Percentiles rank a stretch among this genome's conserved stretches.
Evolutionary conservation across 2,113 vertebrate species (phyloP).

Genomic region (Zapus hudsonius): DNA sequence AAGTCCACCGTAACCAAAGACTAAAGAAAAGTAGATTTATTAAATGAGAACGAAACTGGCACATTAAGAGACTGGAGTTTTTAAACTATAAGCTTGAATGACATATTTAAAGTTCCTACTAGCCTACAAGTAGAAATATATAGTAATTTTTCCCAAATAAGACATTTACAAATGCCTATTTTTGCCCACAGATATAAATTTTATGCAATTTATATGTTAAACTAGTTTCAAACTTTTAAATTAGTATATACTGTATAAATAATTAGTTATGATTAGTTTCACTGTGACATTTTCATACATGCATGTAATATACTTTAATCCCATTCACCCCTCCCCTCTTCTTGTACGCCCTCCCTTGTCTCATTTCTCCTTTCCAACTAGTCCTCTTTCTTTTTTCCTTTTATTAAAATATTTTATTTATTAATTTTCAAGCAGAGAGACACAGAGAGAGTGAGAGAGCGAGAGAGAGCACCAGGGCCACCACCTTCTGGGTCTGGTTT

Average conservation of each 20-base stretch:
- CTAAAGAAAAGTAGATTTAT: constrained; percentile 36
- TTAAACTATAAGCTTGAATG: constrained; percentile 18
- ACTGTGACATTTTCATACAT: not conserved
- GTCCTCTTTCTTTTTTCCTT: too few relatives aligned
- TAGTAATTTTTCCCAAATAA: not conserved
- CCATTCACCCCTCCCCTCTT: not conserved
- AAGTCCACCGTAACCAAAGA: constrained; percentile 40
- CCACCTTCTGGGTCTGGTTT: too few relatives aligned
- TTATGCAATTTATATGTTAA: constrained; percentile 35
- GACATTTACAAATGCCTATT: not conserved
- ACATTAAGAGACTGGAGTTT: constrained; percentile 14
- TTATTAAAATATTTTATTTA: too few relatives aligned
- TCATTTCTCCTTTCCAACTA: not conserved
- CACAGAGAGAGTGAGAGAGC: too few relatives aligned
- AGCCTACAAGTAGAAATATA: constrained; percentile 4
- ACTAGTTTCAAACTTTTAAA: constrained; percentile 7
- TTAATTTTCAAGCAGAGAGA: too few relatives aligned
- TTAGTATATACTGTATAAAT: not conserved
- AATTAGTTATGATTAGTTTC: not conserved
- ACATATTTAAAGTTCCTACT: not conserved
- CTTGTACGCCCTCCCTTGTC: not conserved
- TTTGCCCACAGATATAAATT: not conserved
- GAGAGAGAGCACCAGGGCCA: too few relatives aligned
- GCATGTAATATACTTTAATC: not conserved
- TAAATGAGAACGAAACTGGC: constrained; percentile 2